phyloP scores from a whole-genome alignment of 2,113 vertebrate genomes.

The human (Homo sapiens) region DNA sequence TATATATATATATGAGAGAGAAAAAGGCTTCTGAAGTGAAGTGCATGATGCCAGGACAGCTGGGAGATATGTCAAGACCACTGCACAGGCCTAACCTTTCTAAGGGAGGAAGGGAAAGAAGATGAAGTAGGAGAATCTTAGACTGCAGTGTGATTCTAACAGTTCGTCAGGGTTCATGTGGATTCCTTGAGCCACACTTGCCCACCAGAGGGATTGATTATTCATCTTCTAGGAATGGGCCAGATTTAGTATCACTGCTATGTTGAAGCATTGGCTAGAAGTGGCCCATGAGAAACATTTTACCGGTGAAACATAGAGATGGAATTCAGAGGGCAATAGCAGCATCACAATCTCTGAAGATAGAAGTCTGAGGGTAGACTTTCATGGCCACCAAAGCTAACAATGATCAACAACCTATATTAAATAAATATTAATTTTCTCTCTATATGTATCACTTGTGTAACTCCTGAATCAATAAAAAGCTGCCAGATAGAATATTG shows the following conservation, averaged over 20 bases:
- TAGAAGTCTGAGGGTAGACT: neutral
- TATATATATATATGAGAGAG: too few relatives aligned
- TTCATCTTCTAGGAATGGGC: neutral
- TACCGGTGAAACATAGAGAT: neutral
- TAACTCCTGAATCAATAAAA: neutral
- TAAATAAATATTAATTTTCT: neutral
- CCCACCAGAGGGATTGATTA: neutral
- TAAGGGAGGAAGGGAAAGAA: neutral
- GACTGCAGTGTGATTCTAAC: neutral
- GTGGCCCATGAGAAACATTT: neutral
- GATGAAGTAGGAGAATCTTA: neutral
- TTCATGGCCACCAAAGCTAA: neutral
- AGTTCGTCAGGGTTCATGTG: neutral
- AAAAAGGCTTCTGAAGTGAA: neutral
- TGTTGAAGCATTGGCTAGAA: neutral
- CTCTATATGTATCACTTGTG: neutral
- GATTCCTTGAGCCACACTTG: neutral
- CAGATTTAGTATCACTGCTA: neutral
- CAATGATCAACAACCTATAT: neutral
- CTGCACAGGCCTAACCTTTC: neutral
- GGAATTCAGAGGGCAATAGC: neutral
- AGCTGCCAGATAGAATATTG: neutral
- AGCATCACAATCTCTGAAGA: neutral
- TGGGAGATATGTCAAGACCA: neutral
- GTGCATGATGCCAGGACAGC: accelerated